A percentile compares a stretch with the other conserved stretches of the same genome.
phyloP scores from a whole-genome alignment of 2,888 invertebrate species.

The Eristalis arbustorum region DNA sequence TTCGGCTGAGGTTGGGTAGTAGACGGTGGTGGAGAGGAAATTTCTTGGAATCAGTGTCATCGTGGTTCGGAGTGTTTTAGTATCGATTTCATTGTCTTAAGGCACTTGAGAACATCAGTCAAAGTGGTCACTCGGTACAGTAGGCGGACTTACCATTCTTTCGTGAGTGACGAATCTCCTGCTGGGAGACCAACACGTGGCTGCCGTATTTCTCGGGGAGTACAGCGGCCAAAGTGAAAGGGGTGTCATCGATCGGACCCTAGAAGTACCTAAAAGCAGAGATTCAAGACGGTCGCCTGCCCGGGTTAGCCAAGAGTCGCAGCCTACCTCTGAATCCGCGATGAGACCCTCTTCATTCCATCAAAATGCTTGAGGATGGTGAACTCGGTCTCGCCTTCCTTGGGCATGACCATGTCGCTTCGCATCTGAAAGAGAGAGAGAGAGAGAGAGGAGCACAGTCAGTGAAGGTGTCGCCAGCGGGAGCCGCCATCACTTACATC shows the following conservation, averaged over 20 bases:
- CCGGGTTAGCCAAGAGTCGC: neutral
- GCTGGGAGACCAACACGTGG: slow-evolving; percentile 91
- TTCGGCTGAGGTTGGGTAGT: no score
- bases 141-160: slow-evolving; percentile 90
- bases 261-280: slow-evolving; percentile 86
- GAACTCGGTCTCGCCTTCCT: slow-evolving; percentile 92
- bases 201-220: slow-evolving; percentile 95
- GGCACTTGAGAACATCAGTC: no score
- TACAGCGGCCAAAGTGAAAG: slow-evolving; percentile 93
- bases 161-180: slow-evolving; percentile 91
- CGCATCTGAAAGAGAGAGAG: slow-evolving; percentile 85
- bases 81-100: no score
- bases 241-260: slow-evolving; percentile 92
- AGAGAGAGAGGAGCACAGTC: no score
- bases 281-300: neutral
- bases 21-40: neutral
- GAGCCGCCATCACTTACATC: slow-evolving; percentile 75
- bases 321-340: slow-evolving; percentile 83
- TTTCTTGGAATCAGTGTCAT: neutral
- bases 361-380: slow-evolving; percentile 93
- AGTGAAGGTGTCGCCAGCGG: neutral
- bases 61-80: no score
- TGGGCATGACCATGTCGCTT: slow-evolving; percentile 95
- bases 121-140: no score
- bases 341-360: slow-evolving; percentile 89